Conservation (phyloP, 2,888 invertebrate genomes). For the Andrena bicolor region DNA sequence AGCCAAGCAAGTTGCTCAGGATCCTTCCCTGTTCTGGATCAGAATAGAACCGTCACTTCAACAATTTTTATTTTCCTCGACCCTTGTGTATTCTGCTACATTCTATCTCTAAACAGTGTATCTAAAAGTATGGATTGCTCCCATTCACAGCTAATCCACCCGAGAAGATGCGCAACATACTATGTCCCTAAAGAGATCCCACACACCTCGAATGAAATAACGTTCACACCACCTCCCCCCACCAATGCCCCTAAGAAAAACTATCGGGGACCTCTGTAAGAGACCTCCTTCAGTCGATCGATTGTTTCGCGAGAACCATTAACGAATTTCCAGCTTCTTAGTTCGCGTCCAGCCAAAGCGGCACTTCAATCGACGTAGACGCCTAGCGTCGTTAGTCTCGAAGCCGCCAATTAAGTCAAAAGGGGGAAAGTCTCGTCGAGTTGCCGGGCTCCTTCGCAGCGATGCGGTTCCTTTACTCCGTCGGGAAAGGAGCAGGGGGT, state of each 20-base stretch:
- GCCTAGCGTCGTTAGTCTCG: constrained; percentile 50
- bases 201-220: background rate
- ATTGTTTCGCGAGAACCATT: constrained; percentile 53
- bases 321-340: constrained; percentile 61
- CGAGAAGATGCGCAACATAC: background rate
- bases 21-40: too few species aligned
- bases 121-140: background rate
- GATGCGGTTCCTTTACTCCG: constrained; percentile 61
- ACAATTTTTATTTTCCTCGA: too few species aligned
- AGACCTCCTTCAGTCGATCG: constrained; percentile 27
- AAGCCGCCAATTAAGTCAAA: constrained; percentile 73
- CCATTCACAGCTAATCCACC: background rate
- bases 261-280: constrained; percentile 8
- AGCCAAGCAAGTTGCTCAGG: too few species aligned
- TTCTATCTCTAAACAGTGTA: too few species aligned
- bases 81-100: too few species aligned
- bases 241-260: background rate
- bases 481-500: constrained; percentile 4
- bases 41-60: too few species aligned
- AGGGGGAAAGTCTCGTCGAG: constrained; percentile 64
- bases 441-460: constrained; percentile 38
- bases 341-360: constrained; percentile 52
- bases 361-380: constrained; percentile 50
- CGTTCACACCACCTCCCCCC: background rate
- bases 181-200: background rate